These are phyloP conservation scores for Hoplias malabaricus DNA, from an alignment of 2,113 vertebrate species.

Conservation along the genomic window DNA sequence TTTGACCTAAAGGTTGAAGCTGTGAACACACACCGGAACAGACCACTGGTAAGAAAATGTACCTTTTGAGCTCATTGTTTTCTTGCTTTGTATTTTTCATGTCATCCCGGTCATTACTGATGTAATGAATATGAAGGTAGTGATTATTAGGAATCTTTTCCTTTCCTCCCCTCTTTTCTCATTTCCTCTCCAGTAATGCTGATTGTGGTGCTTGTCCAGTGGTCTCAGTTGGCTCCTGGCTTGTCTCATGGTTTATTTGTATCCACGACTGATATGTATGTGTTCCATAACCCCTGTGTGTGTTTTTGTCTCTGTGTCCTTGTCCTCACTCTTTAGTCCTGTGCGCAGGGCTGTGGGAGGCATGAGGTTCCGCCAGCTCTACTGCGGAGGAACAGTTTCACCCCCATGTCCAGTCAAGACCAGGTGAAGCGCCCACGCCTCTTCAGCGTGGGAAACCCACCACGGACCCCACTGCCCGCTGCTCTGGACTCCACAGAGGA, in stretches of 20 bases:
- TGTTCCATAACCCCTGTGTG: too few species aligned
- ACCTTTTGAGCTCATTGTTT: not conserved
- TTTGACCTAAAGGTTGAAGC: constrained; percentile 87
- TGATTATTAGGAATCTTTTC: too few species aligned
- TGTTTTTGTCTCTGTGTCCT: not conserved
- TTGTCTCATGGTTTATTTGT: not conserved
- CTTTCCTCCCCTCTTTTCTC: constrained; percentile 1
- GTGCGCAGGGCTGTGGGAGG: constrained; percentile 67
- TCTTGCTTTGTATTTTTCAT: not conserved
- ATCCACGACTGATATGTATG: too few species aligned
- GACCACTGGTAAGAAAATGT: constrained; percentile 77
- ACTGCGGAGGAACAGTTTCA: constrained; percentile 89
- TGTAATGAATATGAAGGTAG: too few species aligned
- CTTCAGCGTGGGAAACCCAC: constrained; percentile 83
- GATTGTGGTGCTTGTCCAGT: too few species aligned
- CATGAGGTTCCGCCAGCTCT: constrained; percentile 69
- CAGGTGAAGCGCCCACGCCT: constrained; percentile 82
- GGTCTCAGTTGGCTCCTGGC: not conserved
- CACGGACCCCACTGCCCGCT: constrained; percentile 62
- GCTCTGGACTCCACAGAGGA: constrained; percentile 71
- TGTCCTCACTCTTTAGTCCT: not conserved
- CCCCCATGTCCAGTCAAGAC: constrained; percentile 86
- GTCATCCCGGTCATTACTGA: not conserved
- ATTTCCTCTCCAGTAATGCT: not conserved
- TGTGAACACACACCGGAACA: constrained; percentile 89